phyloP scores from a whole-genome alignment of 1,140 invertebrate genomes.

The Macrosteles quadrilineatus region DNA sequence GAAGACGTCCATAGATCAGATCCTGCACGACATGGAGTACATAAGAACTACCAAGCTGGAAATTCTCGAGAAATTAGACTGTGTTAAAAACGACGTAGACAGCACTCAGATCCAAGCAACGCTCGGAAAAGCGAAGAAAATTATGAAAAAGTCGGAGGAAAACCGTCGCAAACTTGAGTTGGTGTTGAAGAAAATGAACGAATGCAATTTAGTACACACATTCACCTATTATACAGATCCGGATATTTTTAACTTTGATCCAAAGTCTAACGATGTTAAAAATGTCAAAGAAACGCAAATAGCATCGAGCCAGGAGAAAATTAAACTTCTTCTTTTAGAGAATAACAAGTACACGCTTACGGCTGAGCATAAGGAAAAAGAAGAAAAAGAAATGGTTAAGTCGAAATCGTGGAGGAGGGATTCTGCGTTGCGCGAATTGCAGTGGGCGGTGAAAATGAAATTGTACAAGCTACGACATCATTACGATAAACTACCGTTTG shows the following conservation, averaged over 20 bases:
- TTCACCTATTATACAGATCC: background rate
- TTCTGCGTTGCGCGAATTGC: background rate
- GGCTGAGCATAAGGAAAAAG: background rate
- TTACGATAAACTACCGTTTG: background rate
- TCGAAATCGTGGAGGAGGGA: background rate
- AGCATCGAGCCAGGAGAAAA: background rate
- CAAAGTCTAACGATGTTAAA: no score
- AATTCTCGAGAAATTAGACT: background rate
- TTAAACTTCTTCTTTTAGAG: background rate
- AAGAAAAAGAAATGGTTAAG: background rate
- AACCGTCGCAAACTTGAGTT: background rate
- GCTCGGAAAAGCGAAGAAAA: background rate
- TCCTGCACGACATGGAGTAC: background rate
- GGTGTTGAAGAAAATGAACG: background rate
- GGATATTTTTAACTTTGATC: no score
- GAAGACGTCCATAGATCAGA: conserved; percentile 4
- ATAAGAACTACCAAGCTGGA: background rate
- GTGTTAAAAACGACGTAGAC: background rate
- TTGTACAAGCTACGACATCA: conserved; percentile 18
- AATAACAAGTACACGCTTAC: conserved; percentile 1
- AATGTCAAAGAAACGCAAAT: background rate
- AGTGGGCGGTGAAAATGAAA: background rate
- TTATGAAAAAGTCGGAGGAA: conserved; percentile 4
- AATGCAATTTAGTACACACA: background rate
- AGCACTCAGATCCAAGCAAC: background rate